Conservation (phyloP, 2,888 invertebrate species). For the Sepiola atlantica region DNA sequence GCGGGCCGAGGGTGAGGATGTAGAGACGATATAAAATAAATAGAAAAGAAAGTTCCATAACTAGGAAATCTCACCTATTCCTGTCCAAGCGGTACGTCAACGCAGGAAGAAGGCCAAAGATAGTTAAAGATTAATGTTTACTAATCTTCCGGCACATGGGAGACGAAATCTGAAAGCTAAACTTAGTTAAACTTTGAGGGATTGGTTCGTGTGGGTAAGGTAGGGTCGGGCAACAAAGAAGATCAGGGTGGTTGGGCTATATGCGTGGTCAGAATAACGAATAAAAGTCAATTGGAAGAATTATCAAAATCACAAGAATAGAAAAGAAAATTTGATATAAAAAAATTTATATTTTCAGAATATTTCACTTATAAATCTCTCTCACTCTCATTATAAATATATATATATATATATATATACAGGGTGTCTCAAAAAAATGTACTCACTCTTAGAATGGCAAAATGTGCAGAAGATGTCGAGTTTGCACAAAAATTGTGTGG, state of each 20-base stretch:
- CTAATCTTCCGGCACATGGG: neutral
- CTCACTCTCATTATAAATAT: no score
- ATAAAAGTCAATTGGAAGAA: neutral
- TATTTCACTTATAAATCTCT: no score
- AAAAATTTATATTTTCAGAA: neutral
- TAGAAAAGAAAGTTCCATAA: neutral
- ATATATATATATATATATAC: no score
- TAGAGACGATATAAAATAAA: no score
- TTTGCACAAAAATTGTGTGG: no score
- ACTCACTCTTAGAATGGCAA: no score
- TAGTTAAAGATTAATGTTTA: neutral
- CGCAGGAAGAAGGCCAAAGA: neutral
- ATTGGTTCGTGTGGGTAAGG: neutral
- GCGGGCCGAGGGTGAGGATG: neutral
- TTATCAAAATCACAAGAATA: neutral
- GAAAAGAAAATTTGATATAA: neutral
- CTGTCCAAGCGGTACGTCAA: conserved; percentile 2
- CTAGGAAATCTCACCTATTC: neutral
- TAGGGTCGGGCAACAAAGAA: neutral
- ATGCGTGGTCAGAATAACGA: neutral
- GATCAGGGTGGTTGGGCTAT: neutral
- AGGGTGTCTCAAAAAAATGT: no score
- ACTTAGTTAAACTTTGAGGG: neutral
- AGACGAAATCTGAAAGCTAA: neutral
- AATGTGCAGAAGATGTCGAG: no score